phyloP scores from a whole-genome alignment of 2,888 invertebrate species.

The Tuta absoluta region DNA sequence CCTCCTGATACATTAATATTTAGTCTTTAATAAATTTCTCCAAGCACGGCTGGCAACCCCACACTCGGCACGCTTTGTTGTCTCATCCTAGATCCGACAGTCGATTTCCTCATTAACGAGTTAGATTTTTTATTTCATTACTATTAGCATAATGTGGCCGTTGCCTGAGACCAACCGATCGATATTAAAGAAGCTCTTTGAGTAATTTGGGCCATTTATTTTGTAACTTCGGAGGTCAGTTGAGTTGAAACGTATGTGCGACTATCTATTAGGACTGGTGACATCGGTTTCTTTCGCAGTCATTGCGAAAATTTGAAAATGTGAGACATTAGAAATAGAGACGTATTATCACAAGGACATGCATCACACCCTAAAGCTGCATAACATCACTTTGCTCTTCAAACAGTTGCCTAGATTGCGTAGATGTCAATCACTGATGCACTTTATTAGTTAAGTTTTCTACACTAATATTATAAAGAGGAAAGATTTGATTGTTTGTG shows the following conservation, averaged over 20 bases:
- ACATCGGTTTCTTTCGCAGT: neutral
- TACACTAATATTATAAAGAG: too few species aligned
- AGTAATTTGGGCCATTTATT: conserved; percentile 25
- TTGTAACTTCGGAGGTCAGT: conserved; percentile 20
- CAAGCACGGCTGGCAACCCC: neutral
- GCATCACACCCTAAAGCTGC: too few species aligned
- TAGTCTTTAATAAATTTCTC: neutral
- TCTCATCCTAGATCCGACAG: conserved; percentile 56
- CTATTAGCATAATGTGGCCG: conserved; percentile 43
- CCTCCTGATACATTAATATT: too few species aligned
- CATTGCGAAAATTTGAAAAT: neutral
- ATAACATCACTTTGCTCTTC: too few species aligned
- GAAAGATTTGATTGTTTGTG: too few species aligned
- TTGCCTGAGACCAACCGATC: conserved; percentile 28
- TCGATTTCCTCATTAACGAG: conserved; percentile 49
- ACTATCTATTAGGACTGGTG: neutral
- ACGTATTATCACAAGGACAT: too few species aligned
- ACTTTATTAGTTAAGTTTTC: too few species aligned
- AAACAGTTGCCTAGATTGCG: too few species aligned
- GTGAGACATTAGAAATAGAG: too few species aligned
- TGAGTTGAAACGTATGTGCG: conserved; percentile 14
- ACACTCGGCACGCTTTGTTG: conserved; percentile 48
- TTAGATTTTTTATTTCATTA: conserved; percentile 47
- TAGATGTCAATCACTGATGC: too few species aligned
- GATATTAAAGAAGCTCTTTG: conserved; percentile 17